Conservation (phyloP, 1,140 invertebrate genomes). For the Venturia canescens region DNA sequence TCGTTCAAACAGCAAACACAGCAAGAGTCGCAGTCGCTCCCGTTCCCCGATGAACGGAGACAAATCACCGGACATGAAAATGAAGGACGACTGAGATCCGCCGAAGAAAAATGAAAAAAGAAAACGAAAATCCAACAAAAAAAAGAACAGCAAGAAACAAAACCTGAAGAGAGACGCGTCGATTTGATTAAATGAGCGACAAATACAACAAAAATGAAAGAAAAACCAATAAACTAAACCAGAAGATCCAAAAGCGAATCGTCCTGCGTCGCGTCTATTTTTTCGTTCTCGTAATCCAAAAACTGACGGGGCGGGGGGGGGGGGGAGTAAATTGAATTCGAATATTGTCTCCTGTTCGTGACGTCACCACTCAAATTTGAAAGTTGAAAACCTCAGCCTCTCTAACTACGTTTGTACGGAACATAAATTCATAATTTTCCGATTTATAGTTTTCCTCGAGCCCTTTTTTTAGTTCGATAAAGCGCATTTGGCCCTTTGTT, state of each 20-base stretch:
- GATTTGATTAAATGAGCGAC: background rate
- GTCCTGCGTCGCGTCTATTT: background rate
- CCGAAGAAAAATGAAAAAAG: constrained; percentile 22
- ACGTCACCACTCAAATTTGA: background rate
- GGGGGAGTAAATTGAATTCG: too few species aligned
- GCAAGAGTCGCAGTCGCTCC: constrained; percentile 78
- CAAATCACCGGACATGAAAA: constrained; percentile 75
- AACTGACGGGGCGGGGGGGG: too few species aligned
- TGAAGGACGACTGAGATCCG: constrained; percentile 67
- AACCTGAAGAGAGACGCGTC: constrained; percentile 1
- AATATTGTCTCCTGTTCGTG: background rate
- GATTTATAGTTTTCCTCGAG: too few species aligned
- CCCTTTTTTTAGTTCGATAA: too few species aligned
- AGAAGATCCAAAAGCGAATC: background rate
- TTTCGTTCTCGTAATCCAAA: background rate
- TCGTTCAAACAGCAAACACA: constrained; percentile 76
- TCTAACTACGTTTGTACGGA: background rate
- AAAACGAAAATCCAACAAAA: background rate
- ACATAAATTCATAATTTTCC: too few species aligned
- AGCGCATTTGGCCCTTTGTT: too few species aligned
- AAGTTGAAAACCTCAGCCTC: background rate
- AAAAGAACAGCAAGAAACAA: background rate
- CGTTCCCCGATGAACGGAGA: constrained; percentile 78
- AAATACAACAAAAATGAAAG: background rate
- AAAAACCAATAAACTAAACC: background rate